Base-by-base conservation (phyloP, 2,113 vertebrate genomes). In the Cnemophilus loriae region DNA sequence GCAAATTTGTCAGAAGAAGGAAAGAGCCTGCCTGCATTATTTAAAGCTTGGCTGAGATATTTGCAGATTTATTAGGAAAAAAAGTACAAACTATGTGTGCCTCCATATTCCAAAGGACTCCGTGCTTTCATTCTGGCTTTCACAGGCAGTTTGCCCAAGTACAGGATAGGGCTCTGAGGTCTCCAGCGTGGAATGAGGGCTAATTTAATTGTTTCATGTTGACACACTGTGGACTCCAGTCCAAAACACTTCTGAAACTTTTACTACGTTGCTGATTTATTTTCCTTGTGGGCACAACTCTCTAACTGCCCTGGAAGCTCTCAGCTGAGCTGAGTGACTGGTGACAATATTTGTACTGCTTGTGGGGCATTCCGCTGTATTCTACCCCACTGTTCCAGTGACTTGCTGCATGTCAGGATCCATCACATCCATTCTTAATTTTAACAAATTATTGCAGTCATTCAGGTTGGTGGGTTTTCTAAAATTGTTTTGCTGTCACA, bases 121-220 rank as follows among this genome's bases (percentile, higher is more conserved):
- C 55, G 17, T 0, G 0, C 35, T 68, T 88, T 94, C 46, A 27
- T 67, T n/a, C 52, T 71, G 60, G 56, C 49, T 91, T 93, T 84
- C 33, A 52, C 15, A 16, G 70, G 57, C 50, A 64, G 64, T 94
- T 80, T 87, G 27, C 61, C 73, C 49, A 81, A 8, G 20, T 83
- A 5, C 37, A 75, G 79, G 57, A 76, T 5, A 69, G 50, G 46
- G 23, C 44, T 93, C n/a, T 57, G 53, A 81, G 41, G 37, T 78
- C 87, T 76, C 84, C 50, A 61, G 44, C 44, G 27, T 30, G 87
- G 84, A 86, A 82, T 76, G 77, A 82, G 92, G 47, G 44, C 69
- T 81, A 87, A 97, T 76, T 94, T 89, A 91, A 49, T 37, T 64
- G 59, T 70, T 90, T 46, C 64, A 21, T 84, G 61, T 92, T 91